phyloP scores from a whole-genome alignment of 2,888 invertebrate genomes.

The Drosophila leonis region DNA sequence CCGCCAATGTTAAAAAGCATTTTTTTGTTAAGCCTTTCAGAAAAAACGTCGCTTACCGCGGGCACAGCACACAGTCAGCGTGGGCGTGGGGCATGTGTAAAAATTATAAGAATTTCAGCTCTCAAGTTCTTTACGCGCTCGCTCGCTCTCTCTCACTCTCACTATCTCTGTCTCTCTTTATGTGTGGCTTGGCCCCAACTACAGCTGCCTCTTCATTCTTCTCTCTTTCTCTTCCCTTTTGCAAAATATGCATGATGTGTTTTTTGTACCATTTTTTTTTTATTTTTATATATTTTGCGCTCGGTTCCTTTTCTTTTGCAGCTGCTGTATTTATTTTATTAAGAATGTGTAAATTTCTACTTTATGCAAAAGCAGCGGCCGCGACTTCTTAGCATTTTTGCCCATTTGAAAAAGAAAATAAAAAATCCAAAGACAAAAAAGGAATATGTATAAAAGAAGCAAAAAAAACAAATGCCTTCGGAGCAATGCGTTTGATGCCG shows the following conservation, averaged over 20 bases:
- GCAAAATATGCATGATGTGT: conserved; percentile 57
- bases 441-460: conserved; percentile 2
- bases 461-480: conserved; percentile 12
- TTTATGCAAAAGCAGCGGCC: conserved; percentile 75
- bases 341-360: conserved; percentile 81
- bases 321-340: conserved; percentile 74
- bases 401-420: conserved; percentile 20
- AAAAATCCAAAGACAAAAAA: background rate
- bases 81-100: conserved; percentile 61
- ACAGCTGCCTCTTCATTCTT: background rate
- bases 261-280: conserved; percentile 10
- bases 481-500: conserved; percentile 62
- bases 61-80: conserved; percentile 23
- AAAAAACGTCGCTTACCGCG: conserved; percentile 61
- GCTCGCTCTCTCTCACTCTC: conserved; percentile 5
- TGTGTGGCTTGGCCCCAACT: conserved; percentile 19
- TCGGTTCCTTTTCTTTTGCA: conserved; percentile 49
- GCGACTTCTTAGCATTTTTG: conserved; percentile 77
- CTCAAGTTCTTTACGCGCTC: conserved; percentile 69
- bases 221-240: conserved; percentile 40
- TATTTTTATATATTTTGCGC: too few species aligned
- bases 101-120: conserved; percentile 77
- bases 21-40: conserved; percentile 78
- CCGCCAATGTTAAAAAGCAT: conserved; percentile 72
- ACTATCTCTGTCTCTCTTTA: background rate